phyloP scores from a whole-genome alignment of 1,140 invertebrate genomes.

The Delia radicum region DNA sequence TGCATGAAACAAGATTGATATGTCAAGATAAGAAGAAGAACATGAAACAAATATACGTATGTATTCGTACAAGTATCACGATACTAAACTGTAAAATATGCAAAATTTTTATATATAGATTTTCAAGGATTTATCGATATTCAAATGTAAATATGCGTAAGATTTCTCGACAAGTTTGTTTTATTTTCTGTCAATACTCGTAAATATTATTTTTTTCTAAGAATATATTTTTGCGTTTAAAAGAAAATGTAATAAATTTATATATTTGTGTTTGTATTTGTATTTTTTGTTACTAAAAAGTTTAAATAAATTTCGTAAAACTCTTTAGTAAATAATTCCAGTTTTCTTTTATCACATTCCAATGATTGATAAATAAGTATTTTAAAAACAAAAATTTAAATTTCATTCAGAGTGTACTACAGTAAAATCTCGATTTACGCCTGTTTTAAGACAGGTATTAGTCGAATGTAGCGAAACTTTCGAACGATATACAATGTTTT shows the following conservation, averaged over 20 bases:
- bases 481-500: no score
- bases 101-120: no score
- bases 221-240: background rate
- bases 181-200: background rate
- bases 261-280: background rate
- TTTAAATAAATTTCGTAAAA: background rate
- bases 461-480: no score
- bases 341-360: background rate
- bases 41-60: no score
- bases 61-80: no score
- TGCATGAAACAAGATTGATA: no score
- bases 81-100: no score
- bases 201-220: background rate
- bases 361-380: background rate
- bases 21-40: background rate
- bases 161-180: background rate
- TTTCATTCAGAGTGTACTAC: background rate
- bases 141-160: background rate
- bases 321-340: background rate
- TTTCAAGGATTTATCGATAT: background rate
- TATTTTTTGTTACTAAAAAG: background rate
- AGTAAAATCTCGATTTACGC: no score
- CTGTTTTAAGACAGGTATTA: no score
- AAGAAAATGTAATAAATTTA: background rate
- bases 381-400: background rate